phyloP scores from a whole-genome alignment of 2,113 vertebrate genomes.

The Muscicapa adusta region DNA sequence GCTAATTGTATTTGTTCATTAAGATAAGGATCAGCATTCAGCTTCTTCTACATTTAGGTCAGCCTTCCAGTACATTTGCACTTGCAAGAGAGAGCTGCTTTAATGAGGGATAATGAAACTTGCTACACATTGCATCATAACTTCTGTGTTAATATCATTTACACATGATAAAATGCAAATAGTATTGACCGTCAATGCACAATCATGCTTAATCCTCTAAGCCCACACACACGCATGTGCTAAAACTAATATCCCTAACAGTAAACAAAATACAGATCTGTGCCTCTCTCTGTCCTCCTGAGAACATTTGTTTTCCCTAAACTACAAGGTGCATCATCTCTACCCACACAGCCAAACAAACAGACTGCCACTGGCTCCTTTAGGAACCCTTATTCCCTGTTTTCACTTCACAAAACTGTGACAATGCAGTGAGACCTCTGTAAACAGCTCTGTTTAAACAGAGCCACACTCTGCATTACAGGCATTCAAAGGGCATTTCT shows the following conservation, averaged over 20 bases:
- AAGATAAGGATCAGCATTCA: conserved; percentile 60
- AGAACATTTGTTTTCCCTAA: neutral
- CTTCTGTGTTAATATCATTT: conserved; percentile 50
- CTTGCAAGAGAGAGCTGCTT: conserved; percentile 56
- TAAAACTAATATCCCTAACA: conserved; percentile 21
- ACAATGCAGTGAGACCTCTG: neutral
- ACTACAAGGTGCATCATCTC: neutral
- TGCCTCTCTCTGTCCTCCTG: neutral
- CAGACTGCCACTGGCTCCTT: neutral
- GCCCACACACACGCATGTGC: conserved; percentile 10
- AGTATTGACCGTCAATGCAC: conserved; percentile 25
- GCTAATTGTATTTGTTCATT: conserved; percentile 60
- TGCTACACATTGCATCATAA: conserved; percentile 29
- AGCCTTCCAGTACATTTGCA: conserved; percentile 62
- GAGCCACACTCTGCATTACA: neutral
- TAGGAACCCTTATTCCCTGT: neutral
- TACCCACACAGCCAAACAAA: neutral
- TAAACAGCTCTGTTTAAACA: neutral
- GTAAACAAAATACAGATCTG: conserved; percentile 36
- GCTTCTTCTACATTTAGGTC: conserved; percentile 54
- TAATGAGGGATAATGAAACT: conserved; percentile 56
- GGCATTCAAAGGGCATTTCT: neutral
- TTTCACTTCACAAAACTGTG: neutral
- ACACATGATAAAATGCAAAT: conserved; percentile 63
- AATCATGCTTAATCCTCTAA: conserved; percentile 26